Evolutionary conservation across 2,797 vertebrate species (phyloP).

Genomic region (Molossus alvarezi): DNA sequence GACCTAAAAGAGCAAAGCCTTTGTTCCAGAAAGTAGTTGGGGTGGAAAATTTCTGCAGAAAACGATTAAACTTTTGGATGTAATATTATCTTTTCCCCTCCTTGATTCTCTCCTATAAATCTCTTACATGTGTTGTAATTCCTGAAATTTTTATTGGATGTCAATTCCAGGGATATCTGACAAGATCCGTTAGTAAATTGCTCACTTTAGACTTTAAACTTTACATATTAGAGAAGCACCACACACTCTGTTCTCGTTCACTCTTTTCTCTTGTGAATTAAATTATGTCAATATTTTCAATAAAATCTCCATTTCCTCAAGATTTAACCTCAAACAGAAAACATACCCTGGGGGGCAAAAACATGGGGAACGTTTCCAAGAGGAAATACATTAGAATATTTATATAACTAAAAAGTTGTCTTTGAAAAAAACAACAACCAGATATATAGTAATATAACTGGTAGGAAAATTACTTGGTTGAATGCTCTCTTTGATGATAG

Average conservation of each 20-base stretch:
- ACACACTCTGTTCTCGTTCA: background rate
- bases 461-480: constrained; percentile 37
- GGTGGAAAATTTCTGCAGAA: constrained; percentile 31
- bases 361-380: constrained; percentile 23
- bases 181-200: constrained; percentile 51
- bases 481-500: constrained; percentile 25
- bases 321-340: constrained; percentile 71
- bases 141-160: background rate
- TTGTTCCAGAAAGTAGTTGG: constrained; percentile 32
- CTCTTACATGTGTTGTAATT: constrained; percentile 44
- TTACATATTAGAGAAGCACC: constrained; percentile 50
- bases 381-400: constrained; percentile 23
- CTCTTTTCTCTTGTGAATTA: constrained; percentile 58
- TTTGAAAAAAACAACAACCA: background rate
- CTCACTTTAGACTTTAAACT: constrained; percentile 33
- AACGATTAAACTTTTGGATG: constrained; percentile 56
- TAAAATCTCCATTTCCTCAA: constrained; percentile 67
- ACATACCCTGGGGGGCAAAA: constrained; percentile 4
- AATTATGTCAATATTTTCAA: constrained; percentile 73
- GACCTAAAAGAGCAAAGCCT: constrained; percentile 32
- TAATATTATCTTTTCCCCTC: background rate
- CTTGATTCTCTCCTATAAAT: constrained; percentile 8
- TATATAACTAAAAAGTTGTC: constrained; percentile 52
- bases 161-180: constrained; percentile 41
- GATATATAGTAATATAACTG: background rate